These are phyloP conservation scores for Porites cylindrica DNA, from an alignment of 92 coral and sea anemone species.

Conservation along the genomic window DNA sequence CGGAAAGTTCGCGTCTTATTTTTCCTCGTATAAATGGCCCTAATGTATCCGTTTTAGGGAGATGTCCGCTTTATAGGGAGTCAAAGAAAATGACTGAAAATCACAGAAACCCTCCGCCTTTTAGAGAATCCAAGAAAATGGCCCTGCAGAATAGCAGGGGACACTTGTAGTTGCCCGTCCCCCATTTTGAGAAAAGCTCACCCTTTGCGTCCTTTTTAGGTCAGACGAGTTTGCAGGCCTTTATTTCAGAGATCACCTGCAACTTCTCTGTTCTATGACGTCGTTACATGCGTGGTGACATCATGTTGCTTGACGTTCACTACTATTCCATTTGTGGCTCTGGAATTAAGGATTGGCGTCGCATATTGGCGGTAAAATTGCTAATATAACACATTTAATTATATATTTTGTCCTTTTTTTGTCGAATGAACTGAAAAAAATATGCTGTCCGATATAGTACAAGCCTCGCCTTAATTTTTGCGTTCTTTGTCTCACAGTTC, in stretches of 20 bases:
- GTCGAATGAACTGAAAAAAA: not conserved
- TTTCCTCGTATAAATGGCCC: no score
- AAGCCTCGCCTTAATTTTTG: not conserved
- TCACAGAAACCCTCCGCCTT: no score
- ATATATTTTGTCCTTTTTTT: not conserved
- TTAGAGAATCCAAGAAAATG: no score
- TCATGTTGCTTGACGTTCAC: conserved; percentile 59
- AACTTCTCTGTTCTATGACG: conserved; percentile 78
- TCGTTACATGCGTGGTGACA: conserved; percentile 82
- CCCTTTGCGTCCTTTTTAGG: conserved; percentile 35
- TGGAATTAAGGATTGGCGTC: conserved; percentile 72
- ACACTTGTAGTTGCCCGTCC: no score
- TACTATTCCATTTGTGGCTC: conserved; percentile 74
- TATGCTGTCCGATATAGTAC: not conserved
- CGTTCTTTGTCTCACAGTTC: conserved; percentile 55
- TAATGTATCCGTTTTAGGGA: no score
- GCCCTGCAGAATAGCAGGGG: no score
- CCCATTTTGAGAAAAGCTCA: no score
- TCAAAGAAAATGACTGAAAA: no score
- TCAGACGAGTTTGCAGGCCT: conserved; percentile 80
- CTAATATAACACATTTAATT: not conserved
- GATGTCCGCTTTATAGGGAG: no score
- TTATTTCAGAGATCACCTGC: conserved; percentile 75
- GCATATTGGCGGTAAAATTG: conserved; percentile 87
- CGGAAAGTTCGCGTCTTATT: no score